phyloP scores from a whole-genome alignment of 2,888 invertebrate species.

The Eupithecia insigniata region DNA sequence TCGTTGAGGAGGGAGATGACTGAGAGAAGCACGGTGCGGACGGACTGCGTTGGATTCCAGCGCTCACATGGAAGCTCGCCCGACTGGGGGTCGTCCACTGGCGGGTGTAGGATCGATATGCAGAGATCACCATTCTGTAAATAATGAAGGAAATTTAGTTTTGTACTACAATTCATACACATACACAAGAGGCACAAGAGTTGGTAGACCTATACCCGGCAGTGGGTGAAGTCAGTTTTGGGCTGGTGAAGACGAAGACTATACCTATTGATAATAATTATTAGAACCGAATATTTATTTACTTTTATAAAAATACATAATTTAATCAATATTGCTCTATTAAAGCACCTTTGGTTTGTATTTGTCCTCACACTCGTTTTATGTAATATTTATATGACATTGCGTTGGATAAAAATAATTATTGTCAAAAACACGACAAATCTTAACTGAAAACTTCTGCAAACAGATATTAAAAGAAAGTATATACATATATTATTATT shows the following conservation, averaged over 20 bases:
- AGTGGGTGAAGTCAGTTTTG: background rate
- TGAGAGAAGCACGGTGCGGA: slow-evolving; percentile 98
- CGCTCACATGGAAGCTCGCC: slow-evolving; percentile 99
- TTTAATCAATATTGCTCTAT: too few species aligned
- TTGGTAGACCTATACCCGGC: background rate
- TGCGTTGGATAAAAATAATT: too few species aligned
- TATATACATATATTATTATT: too few species aligned
- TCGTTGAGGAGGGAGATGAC: slow-evolving; percentile 99
- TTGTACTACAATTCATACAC: background rate
- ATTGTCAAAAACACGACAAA: too few species aligned
- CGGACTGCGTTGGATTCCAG: slow-evolving; percentile 99
- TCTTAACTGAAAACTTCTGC: too few species aligned
- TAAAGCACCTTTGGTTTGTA: too few species aligned
- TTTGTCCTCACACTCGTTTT: too few species aligned
- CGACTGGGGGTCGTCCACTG: slow-evolving; percentile 99
- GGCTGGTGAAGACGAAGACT: background rate
- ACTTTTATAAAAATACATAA: too few species aligned
- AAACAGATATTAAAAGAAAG: too few species aligned
- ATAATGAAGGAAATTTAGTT: slow-evolving; percentile 33
- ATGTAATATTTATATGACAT: too few species aligned
- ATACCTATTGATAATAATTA: too few species aligned
- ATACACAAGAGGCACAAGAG: background rate
- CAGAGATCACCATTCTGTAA: slow-evolving; percentile 98
- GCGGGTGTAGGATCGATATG: slow-evolving; percentile 99
- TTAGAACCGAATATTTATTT: too few species aligned